These are phyloP conservation scores for Zoanthus sansibaricus DNA, from an alignment of 92 coral and sea anemone species.

Conservation along the genomic window DNA sequence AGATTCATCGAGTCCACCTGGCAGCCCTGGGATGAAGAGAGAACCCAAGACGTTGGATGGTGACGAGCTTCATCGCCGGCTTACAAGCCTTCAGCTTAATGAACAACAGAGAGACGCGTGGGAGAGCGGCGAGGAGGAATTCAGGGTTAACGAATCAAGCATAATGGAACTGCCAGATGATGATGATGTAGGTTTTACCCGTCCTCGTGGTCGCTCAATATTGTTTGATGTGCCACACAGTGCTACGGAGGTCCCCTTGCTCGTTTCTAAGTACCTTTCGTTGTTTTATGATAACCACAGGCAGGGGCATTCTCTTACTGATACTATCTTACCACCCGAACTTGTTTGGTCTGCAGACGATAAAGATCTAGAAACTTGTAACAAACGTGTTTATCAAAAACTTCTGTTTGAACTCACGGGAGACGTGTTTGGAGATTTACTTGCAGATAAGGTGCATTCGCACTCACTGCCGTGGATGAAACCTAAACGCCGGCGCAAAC, in stretches of 20 bases:
- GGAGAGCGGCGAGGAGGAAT: slow-evolving; percentile 72
- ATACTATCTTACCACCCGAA: slow-evolving; percentile 75
- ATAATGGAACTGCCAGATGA: slow-evolving; percentile 71
- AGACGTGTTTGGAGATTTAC: slow-evolving; percentile 78
- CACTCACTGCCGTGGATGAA: slow-evolving; percentile 94
- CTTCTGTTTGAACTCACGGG: slow-evolving; percentile 89
- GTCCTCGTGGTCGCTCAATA: slow-evolving; percentile 81
- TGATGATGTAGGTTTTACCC: slow-evolving; percentile 63
- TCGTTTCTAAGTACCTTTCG: slow-evolving; percentile 73
- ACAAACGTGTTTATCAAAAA: slow-evolving; percentile 82
- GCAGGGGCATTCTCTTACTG: slow-evolving; percentile 69
- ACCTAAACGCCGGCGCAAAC: slow-evolving; percentile 86
- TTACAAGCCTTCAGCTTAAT: slow-evolving; percentile 73
- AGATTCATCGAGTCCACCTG: slow-evolving; percentile 70
- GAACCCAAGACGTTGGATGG: slow-evolving; percentile 66
- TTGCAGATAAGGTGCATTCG: slow-evolving; percentile 79
- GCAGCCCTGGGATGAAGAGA: slow-evolving; percentile 77
- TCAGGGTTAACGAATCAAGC: slow-evolving; percentile 56
- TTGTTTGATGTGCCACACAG: slow-evolving; percentile 89
- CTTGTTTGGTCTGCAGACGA: slow-evolving; percentile 61
- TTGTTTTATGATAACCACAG: slow-evolving; percentile 70
- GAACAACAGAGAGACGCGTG: slow-evolving; percentile 63
- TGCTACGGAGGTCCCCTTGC: slow-evolving; percentile 69
- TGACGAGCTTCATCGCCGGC: slow-evolving; percentile 72
- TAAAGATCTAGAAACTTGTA: slow-evolving; percentile 76